Evolutionary conservation across 30 jellyfish, hydroid and myxozoan species (phyloP).

Genomic region (Haliclystus octoradiatus): DNA sequence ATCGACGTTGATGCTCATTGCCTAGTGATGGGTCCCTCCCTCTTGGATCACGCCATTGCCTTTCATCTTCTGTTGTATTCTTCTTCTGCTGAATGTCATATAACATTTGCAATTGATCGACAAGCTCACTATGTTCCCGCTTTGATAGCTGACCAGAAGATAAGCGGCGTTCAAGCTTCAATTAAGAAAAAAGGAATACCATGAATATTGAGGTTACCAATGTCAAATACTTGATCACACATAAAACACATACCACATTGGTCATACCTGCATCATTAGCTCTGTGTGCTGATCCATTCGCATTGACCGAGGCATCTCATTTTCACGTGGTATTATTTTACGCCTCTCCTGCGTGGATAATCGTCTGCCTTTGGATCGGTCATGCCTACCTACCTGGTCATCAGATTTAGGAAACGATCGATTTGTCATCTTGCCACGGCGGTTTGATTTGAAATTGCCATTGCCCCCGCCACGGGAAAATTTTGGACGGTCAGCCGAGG

Average conservation of each 20-base stretch:
- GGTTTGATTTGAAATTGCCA: neutral
- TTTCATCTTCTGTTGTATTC: too few relatives aligned
- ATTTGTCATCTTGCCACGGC: neutral
- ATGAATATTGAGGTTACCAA: neutral
- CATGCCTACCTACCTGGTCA: neutral
- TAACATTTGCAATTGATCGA: conserved; percentile 22
- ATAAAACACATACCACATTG: neutral
- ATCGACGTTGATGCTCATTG: neutral
- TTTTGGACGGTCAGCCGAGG: too few relatives aligned
- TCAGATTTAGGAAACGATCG: too few relatives aligned
- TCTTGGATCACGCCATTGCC: too few relatives aligned
- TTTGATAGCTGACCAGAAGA: conserved; percentile 21
- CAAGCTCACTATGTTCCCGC: conserved; percentile 25
- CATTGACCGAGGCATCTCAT: conserved; percentile 35
- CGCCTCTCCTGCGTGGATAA: neutral
- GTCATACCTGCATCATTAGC: conserved; percentile 31
- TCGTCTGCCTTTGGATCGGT: neutral
- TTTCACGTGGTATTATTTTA: conserved; percentile 25
- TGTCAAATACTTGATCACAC: neutral
- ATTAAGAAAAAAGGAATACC: neutral
- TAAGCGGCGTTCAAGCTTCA: conserved; percentile 31
- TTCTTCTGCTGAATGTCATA: conserved; percentile 27
- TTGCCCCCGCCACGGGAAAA: neutral
- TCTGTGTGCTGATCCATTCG: conserved; percentile 43
- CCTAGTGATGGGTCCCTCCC: too few relatives aligned